Evolutionary conservation across 2,797 vertebrate species (phyloP), one percentile per base, ranked within the genome.

Genomic region (Macroramphosus scolopax): DNA sequence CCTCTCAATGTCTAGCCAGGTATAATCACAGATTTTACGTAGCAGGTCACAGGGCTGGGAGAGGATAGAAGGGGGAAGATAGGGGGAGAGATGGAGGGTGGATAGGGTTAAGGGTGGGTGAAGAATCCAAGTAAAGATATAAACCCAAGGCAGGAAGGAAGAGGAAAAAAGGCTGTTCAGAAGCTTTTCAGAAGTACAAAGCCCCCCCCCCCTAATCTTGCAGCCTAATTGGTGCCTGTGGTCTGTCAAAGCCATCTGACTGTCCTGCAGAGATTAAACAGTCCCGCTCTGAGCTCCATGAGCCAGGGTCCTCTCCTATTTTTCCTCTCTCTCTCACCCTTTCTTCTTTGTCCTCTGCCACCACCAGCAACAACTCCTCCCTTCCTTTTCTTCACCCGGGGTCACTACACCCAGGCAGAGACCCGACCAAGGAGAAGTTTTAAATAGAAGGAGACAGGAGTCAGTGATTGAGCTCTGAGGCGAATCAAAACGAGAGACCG

Each of bases 231-330:
- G 75, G 62, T 64, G 69, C 50, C 78, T 81, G 68, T 31, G 71
- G 60, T 83, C 81, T 63, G 80, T 78, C 86, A 80, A 72, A 82
- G 66, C 82, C 79, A 84, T 85, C 81, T 80, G 84, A 88, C 48
- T 13, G 42, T 63, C 52, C 47, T 51, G 55, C 25, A 14, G 74
- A 86, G 80, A 86, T 89, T 78, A 75, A 75, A 72, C 66, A 57
- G 60, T 36, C 63, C 30, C 15, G 17, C 39, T 66, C 38, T 2
- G 44, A 63, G 59, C 46, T 38, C 39, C 8, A 12, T 14, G 2
- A 63, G 34, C 44, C 51, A 8, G 42, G 57, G 44, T 60, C 68
- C 22, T 56, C 70, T 53, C 51, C 54, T 59, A 57, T 38, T 30
- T 48, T 42, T 5, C 44, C 35, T 45, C 41, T 11, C 40, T 28